Evolutionary conservation across 2,797 vertebrate species (phyloP).

Genomic region (Rhinoraja longicauda): DNA sequence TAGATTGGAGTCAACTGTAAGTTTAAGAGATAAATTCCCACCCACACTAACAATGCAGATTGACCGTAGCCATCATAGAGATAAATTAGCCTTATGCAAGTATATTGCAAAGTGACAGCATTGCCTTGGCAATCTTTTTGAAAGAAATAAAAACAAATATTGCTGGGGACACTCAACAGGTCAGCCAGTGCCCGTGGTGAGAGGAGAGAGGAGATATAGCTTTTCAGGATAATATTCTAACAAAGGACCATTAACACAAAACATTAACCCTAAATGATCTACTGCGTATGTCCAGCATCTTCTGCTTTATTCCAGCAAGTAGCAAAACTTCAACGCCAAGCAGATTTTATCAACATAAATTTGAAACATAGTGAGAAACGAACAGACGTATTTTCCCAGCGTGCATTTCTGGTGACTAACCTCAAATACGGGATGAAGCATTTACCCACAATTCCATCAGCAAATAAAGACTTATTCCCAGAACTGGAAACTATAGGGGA

Average conservation of each 20-base stretch:
- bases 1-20: not conserved
- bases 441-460: not conserved
- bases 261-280: too few relatives aligned
- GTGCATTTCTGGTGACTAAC: not conserved
- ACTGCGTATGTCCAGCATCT: too few relatives aligned
- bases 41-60: not conserved
- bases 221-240: too few relatives aligned
- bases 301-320: not conserved
- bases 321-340: not conserved
- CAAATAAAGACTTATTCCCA: too few relatives aligned
- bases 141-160: not conserved
- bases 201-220: too few relatives aligned
- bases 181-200: too few relatives aligned
- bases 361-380: not conserved
- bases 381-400: not conserved
- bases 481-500: too few relatives aligned
- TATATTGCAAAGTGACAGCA: not conserved
- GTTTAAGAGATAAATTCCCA: not conserved
- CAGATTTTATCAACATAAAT: not conserved
- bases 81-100: not conserved
- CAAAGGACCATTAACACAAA: too few relatives aligned
- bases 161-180: too few relatives aligned
- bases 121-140: not conserved
- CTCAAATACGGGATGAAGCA: not conserved
- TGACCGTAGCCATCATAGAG: not conserved